Evolutionary conservation across 2,797 vertebrate species (phyloP), one percentile per base, ranked within the genome.

Genomic region (Iguana delicatissima): DNA sequence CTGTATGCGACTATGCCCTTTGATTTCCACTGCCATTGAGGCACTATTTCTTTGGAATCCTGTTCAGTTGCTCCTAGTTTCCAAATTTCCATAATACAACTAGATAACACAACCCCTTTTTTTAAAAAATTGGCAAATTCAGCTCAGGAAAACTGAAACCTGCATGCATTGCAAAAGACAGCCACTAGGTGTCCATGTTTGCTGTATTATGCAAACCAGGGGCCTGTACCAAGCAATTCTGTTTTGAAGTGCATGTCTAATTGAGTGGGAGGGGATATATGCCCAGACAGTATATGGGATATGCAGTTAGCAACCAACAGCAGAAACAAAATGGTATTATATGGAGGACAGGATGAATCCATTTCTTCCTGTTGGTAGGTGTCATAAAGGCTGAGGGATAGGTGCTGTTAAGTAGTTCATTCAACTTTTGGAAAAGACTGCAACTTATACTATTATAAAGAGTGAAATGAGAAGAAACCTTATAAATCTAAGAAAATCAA

Each of bases 171-270:
- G 76, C 80, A 80, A 32, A 26, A 0, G 9, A 67, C 13, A 4
- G 55, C 92, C 96, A 94, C 93, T 89, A 96, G 97, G 93, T 94
- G 97, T 96, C 86, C 84, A 80, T 94, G 90, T 96, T 95, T 69
- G 87, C 94, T 94, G 73, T 57, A 91, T 87, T 92, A 94, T 92
- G 86, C 32, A 14, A 86, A 29, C 0, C 38, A 13, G 35, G 42
- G 42, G 64, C 29, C 84, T 81, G 0, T 87, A 92, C 92, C 90
- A 91, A 95, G 91, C 90, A 89, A 94, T 88, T 84, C 79, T 38
- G 0, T 0, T 76, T 20, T 79, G 50, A 9, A 35, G 24, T 22
- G 22, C 67, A 3, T 1, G 0, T 2, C 4, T 2, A 24, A 24
- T 3, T 22, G 74, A 77, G 13, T 12, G 2, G 22, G 22, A 46